Evolutionary conservation across 2,797 vertebrate genomes (phyloP).

Genomic region (Pteropus rufus): DNA sequence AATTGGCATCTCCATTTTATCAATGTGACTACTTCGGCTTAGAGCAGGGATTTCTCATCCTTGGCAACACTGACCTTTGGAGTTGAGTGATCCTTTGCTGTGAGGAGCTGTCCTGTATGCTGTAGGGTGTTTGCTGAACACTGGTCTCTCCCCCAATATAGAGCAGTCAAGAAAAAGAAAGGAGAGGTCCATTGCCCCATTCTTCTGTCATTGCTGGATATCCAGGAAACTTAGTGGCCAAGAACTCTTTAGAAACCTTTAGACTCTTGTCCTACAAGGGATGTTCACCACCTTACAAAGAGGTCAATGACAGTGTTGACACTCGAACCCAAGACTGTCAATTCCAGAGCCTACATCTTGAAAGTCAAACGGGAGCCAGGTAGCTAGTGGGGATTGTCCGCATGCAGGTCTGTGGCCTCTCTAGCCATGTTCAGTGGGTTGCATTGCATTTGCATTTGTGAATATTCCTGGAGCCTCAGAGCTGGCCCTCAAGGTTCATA

Average conservation of each 20-base stretch:
- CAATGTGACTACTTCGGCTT: background rate
- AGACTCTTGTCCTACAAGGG: background rate
- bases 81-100: background rate
- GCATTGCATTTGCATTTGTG: background rate
- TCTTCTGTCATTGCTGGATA: too few relatives aligned
- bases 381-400: background rate
- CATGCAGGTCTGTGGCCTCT: background rate
- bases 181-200: background rate
- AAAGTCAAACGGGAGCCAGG: background rate
- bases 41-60: background rate
- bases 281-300: background rate
- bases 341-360: background rate
- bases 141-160: background rate
- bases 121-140: too few relatives aligned
- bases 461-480: too few relatives aligned
- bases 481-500: background rate
- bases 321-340: too few relatives aligned
- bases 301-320: too few relatives aligned
- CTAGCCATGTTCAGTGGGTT: background rate
- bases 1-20: background rate
- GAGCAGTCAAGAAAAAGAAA: too few relatives aligned
- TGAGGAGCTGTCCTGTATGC: accelerated
- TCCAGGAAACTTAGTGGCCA: accelerated
- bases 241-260: background rate
- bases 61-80: background rate